phyloP scores from a whole-genome alignment of 2,113 vertebrate species.

The Oryzias curvinotus region DNA sequence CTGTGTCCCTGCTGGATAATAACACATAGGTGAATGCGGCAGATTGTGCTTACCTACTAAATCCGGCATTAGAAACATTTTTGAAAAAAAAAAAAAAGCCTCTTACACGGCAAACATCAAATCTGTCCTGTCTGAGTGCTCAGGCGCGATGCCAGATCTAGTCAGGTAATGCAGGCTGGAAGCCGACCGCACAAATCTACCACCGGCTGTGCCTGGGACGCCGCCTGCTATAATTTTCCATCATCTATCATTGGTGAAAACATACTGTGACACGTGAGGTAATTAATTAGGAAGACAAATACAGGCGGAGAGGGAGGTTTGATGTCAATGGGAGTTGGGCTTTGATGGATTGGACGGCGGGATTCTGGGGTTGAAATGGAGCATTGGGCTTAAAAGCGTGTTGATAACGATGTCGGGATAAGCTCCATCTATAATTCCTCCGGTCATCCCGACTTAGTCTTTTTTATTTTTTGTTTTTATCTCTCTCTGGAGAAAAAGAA shows the following conservation, averaged over 20 bases:
- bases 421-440: constrained; percentile 65
- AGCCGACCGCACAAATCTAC: constrained; percentile 67
- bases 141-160: constrained; percentile 70
- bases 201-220: constrained; percentile 65
- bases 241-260: constrained; percentile 72
- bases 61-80: constrained; percentile 73
- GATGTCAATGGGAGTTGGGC: constrained; percentile 57
- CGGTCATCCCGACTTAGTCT: constrained; percentile 48
- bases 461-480: constrained; percentile 10
- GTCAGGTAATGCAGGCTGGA: constrained; percentile 74
- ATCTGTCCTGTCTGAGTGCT: constrained; percentile 65
- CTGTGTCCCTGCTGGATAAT: constrained; percentile 55
- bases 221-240: constrained; percentile 60
- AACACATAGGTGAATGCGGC: constrained; percentile 71
- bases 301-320: constrained; percentile 63
- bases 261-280: constrained; percentile 68
- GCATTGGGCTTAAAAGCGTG: constrained; percentile 54
- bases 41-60: constrained; percentile 78
- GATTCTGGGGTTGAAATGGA: constrained; percentile 66
- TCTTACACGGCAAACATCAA: constrained; percentile 75
- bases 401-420: constrained; percentile 68
- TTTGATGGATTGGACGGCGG: constrained; percentile 66
- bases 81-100: constrained; percentile 58
- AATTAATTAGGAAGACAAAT: constrained; percentile 78
- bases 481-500: background rate